Conservation (phyloP, 2,113 vertebrate species). For the Ceuthmochares aereus region DNA sequence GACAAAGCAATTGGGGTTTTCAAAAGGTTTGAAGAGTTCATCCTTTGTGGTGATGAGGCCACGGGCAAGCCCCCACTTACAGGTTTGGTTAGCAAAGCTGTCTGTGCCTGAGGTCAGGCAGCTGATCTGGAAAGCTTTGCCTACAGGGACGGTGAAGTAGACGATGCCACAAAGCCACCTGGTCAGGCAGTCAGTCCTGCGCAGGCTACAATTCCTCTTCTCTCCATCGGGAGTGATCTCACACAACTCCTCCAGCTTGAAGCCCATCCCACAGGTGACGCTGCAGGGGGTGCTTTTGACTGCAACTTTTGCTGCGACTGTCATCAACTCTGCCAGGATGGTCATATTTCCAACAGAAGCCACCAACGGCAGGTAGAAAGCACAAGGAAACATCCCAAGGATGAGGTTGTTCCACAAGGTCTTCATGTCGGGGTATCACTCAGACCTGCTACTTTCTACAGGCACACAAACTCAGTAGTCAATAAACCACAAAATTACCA, state of each 20-base stretch:
- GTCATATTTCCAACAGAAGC: background rate
- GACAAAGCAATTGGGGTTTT: conserved; percentile 31
- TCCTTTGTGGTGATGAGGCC: conserved; percentile 85
- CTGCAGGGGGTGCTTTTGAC: conserved; percentile 81
- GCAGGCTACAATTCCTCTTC: conserved; percentile 48
- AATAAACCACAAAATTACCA: background rate
- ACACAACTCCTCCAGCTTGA: conserved; percentile 80
- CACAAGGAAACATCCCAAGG: background rate
- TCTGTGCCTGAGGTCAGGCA: conserved; percentile 77
- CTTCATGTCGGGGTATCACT: background rate
- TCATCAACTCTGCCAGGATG: conserved; percentile 28
- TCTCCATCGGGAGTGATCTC: conserved; percentile 5
- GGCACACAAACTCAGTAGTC: background rate
- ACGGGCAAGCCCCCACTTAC: conserved; percentile 80
- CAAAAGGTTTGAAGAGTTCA: conserved; percentile 73
- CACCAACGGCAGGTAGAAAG: background rate
- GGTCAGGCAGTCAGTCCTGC: conserved; percentile 72
- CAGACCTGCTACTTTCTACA: background rate
- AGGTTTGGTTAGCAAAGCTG: conserved; percentile 57
- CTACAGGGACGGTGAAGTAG: conserved; percentile 68
- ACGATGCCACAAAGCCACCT: conserved; percentile 84
- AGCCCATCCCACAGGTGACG: conserved; percentile 86
- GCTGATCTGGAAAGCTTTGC: conserved; percentile 73
- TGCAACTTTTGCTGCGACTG: conserved; percentile 20
- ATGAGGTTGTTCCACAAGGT: background rate